Percentiles rank a stretch among this genome's conserved stretches.
Evolutionary conservation across 2,113 vertebrate species (phyloP).

Genomic region (Phaethon lepturus): DNA sequence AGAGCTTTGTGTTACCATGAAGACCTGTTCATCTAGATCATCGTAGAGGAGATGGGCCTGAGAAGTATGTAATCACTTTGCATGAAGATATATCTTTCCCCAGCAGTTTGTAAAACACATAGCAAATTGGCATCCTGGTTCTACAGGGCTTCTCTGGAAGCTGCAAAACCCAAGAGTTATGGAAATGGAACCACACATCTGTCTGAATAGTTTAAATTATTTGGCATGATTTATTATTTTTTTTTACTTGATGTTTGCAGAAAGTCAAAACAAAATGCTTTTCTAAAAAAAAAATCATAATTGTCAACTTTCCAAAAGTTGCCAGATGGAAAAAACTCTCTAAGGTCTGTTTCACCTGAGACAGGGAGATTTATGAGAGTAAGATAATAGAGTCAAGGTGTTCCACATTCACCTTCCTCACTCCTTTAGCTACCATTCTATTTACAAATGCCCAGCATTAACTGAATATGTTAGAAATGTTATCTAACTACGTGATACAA

Average conservation of each 20-base stretch:
- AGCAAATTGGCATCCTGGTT: neutral
- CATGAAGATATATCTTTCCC: neutral
- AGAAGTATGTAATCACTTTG: neutral
- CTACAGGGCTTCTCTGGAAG: neutral
- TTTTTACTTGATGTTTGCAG: neutral
- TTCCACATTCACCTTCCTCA: neutral
- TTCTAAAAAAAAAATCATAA: neutral
- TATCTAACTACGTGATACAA: neutral
- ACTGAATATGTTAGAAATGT: neutral
- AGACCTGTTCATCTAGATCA: neutral
- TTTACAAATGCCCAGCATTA: neutral
- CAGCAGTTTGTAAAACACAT: neutral
- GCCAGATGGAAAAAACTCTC: neutral
- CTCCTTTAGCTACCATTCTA: neutral
- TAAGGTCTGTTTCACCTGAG: neutral
- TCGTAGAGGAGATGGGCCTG: neutral
- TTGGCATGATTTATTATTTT: accelerated
- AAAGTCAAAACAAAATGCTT: neutral
- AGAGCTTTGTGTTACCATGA: neutral
- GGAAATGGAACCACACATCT: neutral
- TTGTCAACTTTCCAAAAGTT: neutral
- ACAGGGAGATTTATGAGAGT: neutral
- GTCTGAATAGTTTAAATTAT: neutral
- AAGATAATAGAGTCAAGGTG: neutral
- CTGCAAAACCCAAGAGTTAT: neutral